phyloP scores from a whole-genome alignment of 92 coral and sea anemone species.

The Galaxea fascicularis region DNA sequence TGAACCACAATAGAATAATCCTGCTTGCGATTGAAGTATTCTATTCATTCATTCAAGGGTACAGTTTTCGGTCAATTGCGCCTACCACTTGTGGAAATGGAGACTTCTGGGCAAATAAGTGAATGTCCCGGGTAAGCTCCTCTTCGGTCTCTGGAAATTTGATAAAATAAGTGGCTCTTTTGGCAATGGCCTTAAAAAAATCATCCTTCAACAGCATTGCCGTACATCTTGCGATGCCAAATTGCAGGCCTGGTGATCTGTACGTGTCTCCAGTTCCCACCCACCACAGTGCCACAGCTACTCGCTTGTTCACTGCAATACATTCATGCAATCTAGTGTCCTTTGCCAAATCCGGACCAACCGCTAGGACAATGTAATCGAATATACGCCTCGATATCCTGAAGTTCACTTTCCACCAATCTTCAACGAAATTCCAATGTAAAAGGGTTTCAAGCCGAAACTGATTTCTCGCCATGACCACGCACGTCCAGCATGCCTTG shows the following conservation, averaged over 20 bases:
- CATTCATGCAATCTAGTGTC: conserved; percentile 41
- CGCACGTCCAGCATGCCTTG: conserved; percentile 38
- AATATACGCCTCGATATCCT: conserved; percentile 44
- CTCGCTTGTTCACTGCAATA: conserved; percentile 57
- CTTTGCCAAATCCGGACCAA: conserved; percentile 36
- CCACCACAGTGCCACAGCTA: conserved; percentile 61
- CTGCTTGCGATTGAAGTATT: conserved; percentile 64
- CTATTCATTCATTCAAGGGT: conserved; percentile 50
- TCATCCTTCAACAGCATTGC: conserved; percentile 41
- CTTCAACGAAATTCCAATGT: conserved; percentile 41
- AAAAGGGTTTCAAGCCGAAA: conserved; percentile 13
- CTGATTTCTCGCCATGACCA: conserved; percentile 50
- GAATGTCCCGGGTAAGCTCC: conserved; percentile 49
- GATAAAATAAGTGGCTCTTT: conserved; percentile 37
- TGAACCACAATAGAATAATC: conserved; percentile 59
- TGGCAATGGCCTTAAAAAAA: conserved; percentile 59
- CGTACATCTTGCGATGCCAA: conserved; percentile 53
- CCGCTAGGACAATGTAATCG: conserved; percentile 34
- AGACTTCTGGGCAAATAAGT: conserved; percentile 45
- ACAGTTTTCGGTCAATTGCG: conserved; percentile 54
- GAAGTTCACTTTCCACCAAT: conserved; percentile 42
- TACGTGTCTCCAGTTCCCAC: conserved; percentile 60
- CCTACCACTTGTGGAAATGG: conserved; percentile 53
- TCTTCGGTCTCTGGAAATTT: conserved; percentile 59
- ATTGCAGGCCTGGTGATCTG: conserved; percentile 52